Conservation (phyloP, 2,797 vertebrate species). For the Masticophis lateralis region DNA sequence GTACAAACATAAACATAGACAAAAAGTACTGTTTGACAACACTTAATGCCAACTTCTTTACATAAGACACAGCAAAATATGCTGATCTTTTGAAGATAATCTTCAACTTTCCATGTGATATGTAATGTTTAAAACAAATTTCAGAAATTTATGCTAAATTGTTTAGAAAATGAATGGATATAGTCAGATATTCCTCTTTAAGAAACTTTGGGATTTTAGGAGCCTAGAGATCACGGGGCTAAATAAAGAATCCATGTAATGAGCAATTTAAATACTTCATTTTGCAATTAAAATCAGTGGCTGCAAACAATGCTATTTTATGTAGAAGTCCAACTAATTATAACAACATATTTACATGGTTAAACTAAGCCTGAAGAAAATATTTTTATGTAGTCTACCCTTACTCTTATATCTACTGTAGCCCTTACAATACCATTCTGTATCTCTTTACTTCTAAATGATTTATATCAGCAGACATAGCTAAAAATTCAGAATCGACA, state of each 20-base stretch:
- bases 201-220: not conserved
- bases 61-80: conserved; percentile 18
- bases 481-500: conserved; percentile 29
- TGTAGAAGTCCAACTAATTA: conserved; percentile 27
- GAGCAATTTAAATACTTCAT: not conserved
- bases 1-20: not conserved
- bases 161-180: not conserved
- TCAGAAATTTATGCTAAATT: not conserved
- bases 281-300: not conserved
- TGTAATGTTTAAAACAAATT: not conserved
- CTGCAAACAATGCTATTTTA: conserved; percentile 24
- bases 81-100: conserved; percentile 5
- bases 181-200: not conserved
- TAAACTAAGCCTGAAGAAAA: conserved; percentile 24
- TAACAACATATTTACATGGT: conserved; percentile 27
- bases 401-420: not conserved
- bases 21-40: not conserved
- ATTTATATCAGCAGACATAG: conserved; percentile 18
- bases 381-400: not conserved
- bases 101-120: not conserved
- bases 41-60: not conserved
- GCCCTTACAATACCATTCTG: conserved; percentile 20
- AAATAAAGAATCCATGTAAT: not conserved
- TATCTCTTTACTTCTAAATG: conserved; percentile 21
- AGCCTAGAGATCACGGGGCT: not conserved